Evolutionary conservation across 2,113 vertebrate species (phyloP).

Genomic region (Notiomystis cincta): DNA sequence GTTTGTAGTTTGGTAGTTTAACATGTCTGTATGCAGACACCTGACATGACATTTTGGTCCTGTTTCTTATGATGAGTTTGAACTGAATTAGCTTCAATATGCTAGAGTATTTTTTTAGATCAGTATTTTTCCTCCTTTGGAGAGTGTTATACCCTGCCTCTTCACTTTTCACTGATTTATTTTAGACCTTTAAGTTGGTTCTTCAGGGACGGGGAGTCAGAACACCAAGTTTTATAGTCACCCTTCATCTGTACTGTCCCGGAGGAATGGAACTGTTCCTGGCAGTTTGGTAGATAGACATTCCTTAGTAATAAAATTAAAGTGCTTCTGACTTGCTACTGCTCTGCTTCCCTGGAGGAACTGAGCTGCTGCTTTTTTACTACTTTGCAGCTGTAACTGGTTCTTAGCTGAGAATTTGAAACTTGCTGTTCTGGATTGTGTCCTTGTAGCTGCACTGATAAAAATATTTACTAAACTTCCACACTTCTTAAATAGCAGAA

Average conservation of each 20-base stretch:
- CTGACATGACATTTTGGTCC: background rate
- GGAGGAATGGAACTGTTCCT: background rate
- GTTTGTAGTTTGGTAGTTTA: background rate
- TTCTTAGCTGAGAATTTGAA: background rate
- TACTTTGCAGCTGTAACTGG: background rate
- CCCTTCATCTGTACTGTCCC: background rate
- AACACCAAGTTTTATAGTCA: background rate
- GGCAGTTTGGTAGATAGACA: background rate
- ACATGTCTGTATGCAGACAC: fast-evolving
- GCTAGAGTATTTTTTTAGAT: background rate
- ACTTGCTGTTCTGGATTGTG: background rate
- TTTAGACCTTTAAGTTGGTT: background rate
- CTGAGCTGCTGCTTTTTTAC: background rate
- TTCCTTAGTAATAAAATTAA: background rate
- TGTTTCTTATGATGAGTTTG: background rate
- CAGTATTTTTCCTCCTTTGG: background rate
- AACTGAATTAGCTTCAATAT: background rate
- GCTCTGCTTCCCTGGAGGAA: background rate
- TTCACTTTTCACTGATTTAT: background rate
- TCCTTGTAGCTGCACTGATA: background rate
- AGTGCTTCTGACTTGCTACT: background rate
- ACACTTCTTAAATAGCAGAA: background rate
- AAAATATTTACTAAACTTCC: background rate
- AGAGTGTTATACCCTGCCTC: background rate
- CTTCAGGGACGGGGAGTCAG: background rate